A percentile compares a stretch with the other conserved stretches of the same genome.
phyloP scores from a whole-genome alignment of 1,140 invertebrate species.

The Fopius arisanus region DNA sequence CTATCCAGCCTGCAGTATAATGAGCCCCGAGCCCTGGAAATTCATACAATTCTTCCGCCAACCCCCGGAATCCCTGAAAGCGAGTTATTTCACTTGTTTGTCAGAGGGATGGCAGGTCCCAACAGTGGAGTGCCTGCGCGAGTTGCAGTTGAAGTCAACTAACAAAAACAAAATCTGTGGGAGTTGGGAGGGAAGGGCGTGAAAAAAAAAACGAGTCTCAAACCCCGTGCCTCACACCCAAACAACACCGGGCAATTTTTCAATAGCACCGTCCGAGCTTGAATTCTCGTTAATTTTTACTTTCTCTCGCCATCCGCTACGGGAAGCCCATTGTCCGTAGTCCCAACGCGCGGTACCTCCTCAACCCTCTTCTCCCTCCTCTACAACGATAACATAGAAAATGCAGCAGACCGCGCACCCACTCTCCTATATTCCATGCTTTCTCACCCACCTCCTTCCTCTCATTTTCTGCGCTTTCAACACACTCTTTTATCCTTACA shows the following conservation, averaged over 20 bases:
- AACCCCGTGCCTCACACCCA: slow-evolving; percentile 36
- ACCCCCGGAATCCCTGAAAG: not conserved
- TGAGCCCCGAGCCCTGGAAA: not conserved
- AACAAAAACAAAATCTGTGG: slow-evolving; percentile 27
- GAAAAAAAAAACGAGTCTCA: slow-evolving; percentile 44
- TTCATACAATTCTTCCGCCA: not conserved
- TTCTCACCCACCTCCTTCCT: slow-evolving; percentile 14
- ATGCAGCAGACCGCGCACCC: slow-evolving; percentile 55
- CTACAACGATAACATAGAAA: slow-evolving; percentile 60
- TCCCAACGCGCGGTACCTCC: slow-evolving; percentile 48
- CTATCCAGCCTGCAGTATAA: not conserved
- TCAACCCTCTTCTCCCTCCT: not conserved
- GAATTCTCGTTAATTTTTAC: slow-evolving; percentile 65
- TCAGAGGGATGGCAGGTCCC: not conserved
- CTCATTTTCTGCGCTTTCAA: not conserved
- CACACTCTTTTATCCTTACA: slow-evolving; percentile 4
- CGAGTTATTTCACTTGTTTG: not conserved
- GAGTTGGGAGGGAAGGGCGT: not conserved
- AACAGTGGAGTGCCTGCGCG: not conserved
- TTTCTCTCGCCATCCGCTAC: slow-evolving; percentile 60
- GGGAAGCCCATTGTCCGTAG: slow-evolving; percentile 56
- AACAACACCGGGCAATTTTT: slow-evolving; percentile 57
- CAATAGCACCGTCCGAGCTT: slow-evolving; percentile 61
- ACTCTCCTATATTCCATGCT: slow-evolving; percentile 49
- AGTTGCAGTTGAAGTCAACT: not conserved